Evolutionary conservation across 1,140 invertebrate species (phyloP).

Genomic region (Lepidostoma basale): DNA sequence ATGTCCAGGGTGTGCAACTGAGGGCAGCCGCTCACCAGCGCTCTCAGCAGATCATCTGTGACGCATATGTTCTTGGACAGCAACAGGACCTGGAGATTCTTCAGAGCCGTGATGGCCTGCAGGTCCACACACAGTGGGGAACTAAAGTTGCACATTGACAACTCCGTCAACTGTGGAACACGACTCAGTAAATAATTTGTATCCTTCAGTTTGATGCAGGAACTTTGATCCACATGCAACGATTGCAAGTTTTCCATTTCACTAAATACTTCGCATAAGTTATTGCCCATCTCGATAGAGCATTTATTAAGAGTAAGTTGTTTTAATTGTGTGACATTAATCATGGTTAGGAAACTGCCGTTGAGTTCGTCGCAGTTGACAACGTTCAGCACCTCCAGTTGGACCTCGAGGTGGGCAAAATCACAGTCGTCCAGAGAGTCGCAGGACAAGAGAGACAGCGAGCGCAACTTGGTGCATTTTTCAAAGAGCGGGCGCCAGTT

Average conservation of each 20-base stretch:
- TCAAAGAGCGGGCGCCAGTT: conserved; percentile 58
- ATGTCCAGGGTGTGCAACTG: conserved; percentile 23
- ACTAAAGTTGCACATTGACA: conserved; percentile 54
- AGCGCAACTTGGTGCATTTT: conserved; percentile 55
- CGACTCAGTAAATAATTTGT: conserved; percentile 52
- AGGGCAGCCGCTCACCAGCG: conserved; percentile 28
- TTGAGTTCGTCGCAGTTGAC: conserved; percentile 54
- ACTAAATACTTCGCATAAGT: conserved; percentile 51
- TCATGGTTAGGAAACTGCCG: conserved; percentile 48
- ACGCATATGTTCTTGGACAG: conserved; percentile 29
- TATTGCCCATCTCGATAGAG: conserved; percentile 50
- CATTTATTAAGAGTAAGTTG: conserved; percentile 55
- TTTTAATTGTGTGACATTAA: conserved; percentile 46
- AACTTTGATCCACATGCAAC: conserved; percentile 52
- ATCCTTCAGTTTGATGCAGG: conserved; percentile 51
- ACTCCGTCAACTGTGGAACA: conserved; percentile 51
- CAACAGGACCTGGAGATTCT: conserved; percentile 22
- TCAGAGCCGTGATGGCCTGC: conserved; percentile 25
- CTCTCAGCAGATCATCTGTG: conserved; percentile 25
- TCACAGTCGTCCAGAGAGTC: conserved; percentile 50
- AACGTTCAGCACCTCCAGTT: conserved; percentile 51
- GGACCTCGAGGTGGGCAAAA: conserved; percentile 29
- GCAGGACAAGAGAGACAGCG: conserved; percentile 53
- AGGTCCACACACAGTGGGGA: background rate
- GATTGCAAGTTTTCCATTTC: conserved; percentile 50